These are phyloP conservation scores for Zapus hudsonius DNA, from an alignment of 2,113 vertebrate species.

Conservation along the genomic window DNA sequence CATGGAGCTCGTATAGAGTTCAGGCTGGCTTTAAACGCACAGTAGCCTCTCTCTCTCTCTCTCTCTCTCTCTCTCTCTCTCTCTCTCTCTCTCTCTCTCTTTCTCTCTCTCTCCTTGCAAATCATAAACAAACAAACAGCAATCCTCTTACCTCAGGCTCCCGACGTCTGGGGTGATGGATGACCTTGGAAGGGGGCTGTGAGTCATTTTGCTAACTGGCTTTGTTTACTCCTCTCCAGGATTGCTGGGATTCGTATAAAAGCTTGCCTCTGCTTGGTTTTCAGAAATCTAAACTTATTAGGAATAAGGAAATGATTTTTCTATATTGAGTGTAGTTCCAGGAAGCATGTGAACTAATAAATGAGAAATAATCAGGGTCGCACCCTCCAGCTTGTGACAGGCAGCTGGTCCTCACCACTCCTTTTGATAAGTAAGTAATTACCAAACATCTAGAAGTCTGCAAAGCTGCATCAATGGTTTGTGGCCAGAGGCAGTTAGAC, in stretches of 20 bases:
- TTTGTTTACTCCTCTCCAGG: constrained; percentile 4
- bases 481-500: neutral
- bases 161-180: no score
- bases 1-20: neutral
- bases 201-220: neutral
- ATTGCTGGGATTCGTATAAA: neutral
- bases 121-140: no score
- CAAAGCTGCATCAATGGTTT: neutral
- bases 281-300: constrained; percentile 19
- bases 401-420: neutral
- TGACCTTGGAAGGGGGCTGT: neutral
- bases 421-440: neutral
- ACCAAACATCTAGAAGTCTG: neutral
- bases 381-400: neutral
- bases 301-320: constrained; percentile 29
- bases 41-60: no score
- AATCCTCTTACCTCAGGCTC: no score
- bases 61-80: no score
- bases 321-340: neutral
- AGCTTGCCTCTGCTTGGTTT: constrained; percentile 21
- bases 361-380: neutral
- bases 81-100: no score
- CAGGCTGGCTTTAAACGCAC: no score
- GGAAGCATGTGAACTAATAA: neutral
- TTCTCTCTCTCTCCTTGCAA: no score